Evolutionary conservation across 1,140 invertebrate genomes (phyloP), one percentile per base, ranked within the genome.

Genomic region (Scaptomyza montana): DNA sequence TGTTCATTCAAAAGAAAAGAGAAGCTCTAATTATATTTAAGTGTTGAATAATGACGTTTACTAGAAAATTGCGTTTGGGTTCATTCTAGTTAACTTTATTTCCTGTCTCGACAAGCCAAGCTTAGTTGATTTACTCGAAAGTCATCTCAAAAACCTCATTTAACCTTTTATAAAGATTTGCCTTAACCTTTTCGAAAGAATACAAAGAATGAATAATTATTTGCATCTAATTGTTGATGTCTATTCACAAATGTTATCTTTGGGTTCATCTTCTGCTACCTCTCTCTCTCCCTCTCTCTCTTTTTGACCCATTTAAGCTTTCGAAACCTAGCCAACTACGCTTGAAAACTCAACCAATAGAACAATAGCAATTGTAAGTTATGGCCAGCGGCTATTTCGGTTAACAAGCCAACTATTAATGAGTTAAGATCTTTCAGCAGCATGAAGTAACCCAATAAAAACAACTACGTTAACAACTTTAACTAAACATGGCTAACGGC

Each of bases 311-410:
- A 66, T 67, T 72, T 72, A 39, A 53, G 33, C 57, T 57, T 43
- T 12, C 28, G 57, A 28, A 39, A 39, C 16, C 1, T 16, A 16
- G 16, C 16, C 16, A 16, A 8, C 36, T 39, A 9, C 36, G 10
- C 36, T 41, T 33, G 0, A 33, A 33, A 33, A 33, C 12, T 59
- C 9, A 16, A 8, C 25, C 10, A 4, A 30, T 5, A 36, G 39
- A 71, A 71, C 68, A 71, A 71, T 71, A 54, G 53, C 54, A 5
- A 71, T 65, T 70, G 60, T 47, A 8, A 55, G 33, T 62, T 41
- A 12, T 50, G 46, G 53, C 61, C 47, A 9, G 19, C 28, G 54
- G 68, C 53, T 51, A 53, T 66, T 57, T 51, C 39, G 54, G 46
- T 30, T 61, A 68, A 60, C 65, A 68, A 68, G 56, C 56, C 19